Percentiles rank a stretch among this genome's conserved stretches.
phyloP scores from a whole-genome alignment of 2,888 invertebrate species.

The Zeuzera pyrina region DNA sequence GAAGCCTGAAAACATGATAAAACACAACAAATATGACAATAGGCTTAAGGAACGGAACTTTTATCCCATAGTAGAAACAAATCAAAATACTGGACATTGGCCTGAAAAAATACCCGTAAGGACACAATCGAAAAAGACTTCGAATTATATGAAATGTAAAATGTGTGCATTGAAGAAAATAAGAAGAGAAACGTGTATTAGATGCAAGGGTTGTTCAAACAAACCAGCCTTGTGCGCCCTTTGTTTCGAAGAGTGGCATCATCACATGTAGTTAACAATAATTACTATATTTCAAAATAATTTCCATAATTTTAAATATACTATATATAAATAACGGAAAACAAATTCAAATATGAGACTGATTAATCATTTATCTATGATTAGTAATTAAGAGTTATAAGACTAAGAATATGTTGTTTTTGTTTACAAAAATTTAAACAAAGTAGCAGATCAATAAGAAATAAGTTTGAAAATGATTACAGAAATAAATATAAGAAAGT shows the following conservation, averaged over 20 bases:
- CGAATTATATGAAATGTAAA: neutral
- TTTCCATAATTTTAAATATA: no score
- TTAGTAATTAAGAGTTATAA: no score
- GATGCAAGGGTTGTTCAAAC: conserved; percentile 14
- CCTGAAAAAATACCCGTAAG: neutral
- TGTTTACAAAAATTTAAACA: no score
- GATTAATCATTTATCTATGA: no score
- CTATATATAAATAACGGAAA: no score
- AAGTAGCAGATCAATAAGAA: no score
- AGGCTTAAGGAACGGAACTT: neutral
- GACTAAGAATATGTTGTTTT: no score
- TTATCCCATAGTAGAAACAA: neutral
- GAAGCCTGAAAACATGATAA: neutral
- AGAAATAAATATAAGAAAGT: no score
- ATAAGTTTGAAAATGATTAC: no score
- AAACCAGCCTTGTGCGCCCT: conserved; percentile 15
- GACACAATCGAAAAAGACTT: neutral
- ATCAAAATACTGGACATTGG: neutral
- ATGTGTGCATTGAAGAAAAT: conserved; percentile 5
- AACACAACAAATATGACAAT: neutral
- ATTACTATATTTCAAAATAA: no score
- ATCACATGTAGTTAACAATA: no score
- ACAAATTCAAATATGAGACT: no score
- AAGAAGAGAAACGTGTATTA: conserved; percentile 13
- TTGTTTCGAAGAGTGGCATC: conserved; percentile 16